phyloP scores from a whole-genome alignment of 2,113 vertebrate species.

The Hepsetus odoe region DNA sequence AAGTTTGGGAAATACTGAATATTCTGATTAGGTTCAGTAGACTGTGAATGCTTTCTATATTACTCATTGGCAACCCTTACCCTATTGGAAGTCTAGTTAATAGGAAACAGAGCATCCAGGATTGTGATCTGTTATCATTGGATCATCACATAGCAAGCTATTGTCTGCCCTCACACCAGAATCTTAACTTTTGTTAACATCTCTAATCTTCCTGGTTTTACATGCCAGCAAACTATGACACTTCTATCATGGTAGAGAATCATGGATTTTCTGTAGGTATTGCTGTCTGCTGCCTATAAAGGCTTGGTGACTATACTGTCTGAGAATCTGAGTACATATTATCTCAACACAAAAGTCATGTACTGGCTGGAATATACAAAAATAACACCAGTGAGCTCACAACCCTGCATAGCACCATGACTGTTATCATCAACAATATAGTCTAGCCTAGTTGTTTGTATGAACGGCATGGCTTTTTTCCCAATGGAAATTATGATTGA shows the following conservation, averaged over 20 bases:
- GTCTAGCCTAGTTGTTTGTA: not conserved
- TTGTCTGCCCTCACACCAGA: not conserved
- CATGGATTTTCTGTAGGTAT: not conserved
- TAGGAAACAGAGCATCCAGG: not conserved
- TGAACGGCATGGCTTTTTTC: not conserved
- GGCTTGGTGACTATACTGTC: not conserved
- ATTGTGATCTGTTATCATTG: not conserved
- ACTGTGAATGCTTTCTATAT: not conserved
- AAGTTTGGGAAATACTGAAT: too few relatives aligned
- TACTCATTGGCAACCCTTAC: not conserved
- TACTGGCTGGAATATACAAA: not conserved
- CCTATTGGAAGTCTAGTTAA: not conserved
- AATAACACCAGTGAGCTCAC: not conserved
- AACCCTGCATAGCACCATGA: slow-evolving; percentile 1
- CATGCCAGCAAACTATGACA: not conserved
- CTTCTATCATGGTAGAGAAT: not conserved
- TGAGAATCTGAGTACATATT: slow-evolving; percentile 10
- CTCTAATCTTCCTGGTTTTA: not conserved
- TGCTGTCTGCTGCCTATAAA: not conserved
- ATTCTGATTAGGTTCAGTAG: not conserved
- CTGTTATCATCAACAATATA: not conserved
- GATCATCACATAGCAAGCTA: not conserved
- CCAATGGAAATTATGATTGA: not conserved
- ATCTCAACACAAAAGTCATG: not conserved
- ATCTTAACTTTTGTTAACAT: not conserved